Base-by-base conservation (phyloP, 2,888 invertebrate species). In the Chymomyza caudatula region DNA sequence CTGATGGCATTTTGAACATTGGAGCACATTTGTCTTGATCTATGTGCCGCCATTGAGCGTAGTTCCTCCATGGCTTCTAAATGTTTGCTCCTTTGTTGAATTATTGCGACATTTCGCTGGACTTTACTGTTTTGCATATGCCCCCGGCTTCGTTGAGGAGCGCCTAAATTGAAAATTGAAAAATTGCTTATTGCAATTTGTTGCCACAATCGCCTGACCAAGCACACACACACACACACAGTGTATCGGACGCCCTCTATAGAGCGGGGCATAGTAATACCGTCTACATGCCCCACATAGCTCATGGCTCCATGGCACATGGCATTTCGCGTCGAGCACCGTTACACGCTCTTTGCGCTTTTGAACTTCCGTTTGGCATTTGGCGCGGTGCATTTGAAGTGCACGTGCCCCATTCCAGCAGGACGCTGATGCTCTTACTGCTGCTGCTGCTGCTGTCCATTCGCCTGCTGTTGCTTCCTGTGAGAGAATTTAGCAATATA, bases 121-220 rank as follows among this genome's bases (percentile, higher is more conserved):
- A 52, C 44, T 51, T 53, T 52, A 60, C 60, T 67, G 74, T 67
- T 83, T 80, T 83, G 78, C 79, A 80, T 83, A 65, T 74, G 17
- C 67, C 67, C 59, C 55, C 59, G 67, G 60, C 65, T 44, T 57
- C 29, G 55, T 57, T 19, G 20, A 69, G 67, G 71, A 76, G 65
- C 62, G 83, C 78, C 84, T 78, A 84, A 82, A 82, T 82, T 84
- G 81, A 83, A 82, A 82, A 81, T 82, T 82, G 81, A 82, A 81
- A 82, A 84, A 82, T 82, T 84, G 81, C 81, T 82, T 82, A 82
- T 82, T 82, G 84, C 81, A 84, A 84, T 84, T 82, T 81, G 84
- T 81, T 77, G 74, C 81, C 81, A 81, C 81, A 81, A 81, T 81
- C 81, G 81, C 72, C 63, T 74, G 80, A 73, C 81, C 78, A 77